Percentiles rank a stretch among this genome's conserved stretches.
phyloP scores from a whole-genome alignment of 2,888 invertebrate genomes.

The Luffia ferchaultella region DNA sequence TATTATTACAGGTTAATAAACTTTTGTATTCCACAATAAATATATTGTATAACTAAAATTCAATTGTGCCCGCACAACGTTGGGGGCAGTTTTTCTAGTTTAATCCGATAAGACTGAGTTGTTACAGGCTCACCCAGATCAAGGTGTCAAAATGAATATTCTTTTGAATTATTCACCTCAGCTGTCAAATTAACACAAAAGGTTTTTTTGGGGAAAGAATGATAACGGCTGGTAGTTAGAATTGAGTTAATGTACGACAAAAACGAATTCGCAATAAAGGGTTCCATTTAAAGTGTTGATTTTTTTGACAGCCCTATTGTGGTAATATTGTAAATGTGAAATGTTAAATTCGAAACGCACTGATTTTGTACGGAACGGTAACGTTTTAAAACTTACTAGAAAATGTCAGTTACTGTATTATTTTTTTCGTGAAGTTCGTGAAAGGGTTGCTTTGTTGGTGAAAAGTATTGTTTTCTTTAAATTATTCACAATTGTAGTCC shows the following conservation, averaged over 20 bases:
- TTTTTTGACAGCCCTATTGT: conserved; percentile 48
- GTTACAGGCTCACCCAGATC: not conserved
- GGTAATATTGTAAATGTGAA: conserved; percentile 24
- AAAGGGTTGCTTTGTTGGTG: not conserved
- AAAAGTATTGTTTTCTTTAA: too few species aligned
- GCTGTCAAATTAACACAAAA: conserved; percentile 54
- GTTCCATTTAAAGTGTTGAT: conserved; percentile 36
- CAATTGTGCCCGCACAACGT: too few species aligned
- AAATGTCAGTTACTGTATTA: conserved; percentile 23
- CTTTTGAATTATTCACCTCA: conserved; percentile 25
- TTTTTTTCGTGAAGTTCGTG: conserved; percentile 8
- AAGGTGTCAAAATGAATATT: conserved; percentile 14
- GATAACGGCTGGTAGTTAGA: not conserved
- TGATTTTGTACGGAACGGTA: conserved; percentile 22
- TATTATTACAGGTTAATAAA: not conserved
- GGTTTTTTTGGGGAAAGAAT: conserved; percentile 6
- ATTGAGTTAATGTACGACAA: not conserved
- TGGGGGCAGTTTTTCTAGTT: too few species aligned
- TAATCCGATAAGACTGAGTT: not conserved
- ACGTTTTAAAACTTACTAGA: conserved; percentile 18
- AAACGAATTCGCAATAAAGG: conserved; percentile 26
- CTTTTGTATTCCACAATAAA: too few species aligned
- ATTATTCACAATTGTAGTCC: too few species aligned
- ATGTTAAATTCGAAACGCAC: conserved; percentile 26
- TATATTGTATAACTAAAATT: too few species aligned